These are phyloP conservation scores for Eulemur rufifrons DNA, from an alignment of 2,113 vertebrate genomes.

Conservation along the genomic window DNA sequence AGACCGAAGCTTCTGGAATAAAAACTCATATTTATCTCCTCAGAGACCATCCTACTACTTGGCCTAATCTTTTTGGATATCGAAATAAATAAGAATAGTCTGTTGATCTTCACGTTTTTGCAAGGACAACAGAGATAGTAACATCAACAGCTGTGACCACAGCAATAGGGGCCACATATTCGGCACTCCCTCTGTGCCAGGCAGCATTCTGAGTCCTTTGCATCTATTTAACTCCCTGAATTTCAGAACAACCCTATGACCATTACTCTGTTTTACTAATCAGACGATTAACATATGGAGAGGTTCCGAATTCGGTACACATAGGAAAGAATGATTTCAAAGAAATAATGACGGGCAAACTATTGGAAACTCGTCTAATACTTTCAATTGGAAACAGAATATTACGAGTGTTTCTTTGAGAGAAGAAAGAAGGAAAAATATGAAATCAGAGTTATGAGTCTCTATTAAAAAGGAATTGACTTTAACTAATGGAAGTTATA, in stretches of 20 bases:
- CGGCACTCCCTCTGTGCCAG: not conserved
- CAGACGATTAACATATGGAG: not conserved
- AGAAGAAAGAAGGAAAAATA: not conserved
- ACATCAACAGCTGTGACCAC: not conserved
- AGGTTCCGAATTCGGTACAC: not conserved
- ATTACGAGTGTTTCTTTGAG: not conserved
- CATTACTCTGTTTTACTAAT: not conserved
- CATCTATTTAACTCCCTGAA: not conserved
- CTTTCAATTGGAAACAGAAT: not conserved
- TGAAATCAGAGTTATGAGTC: not conserved
- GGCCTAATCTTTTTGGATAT: not conserved
- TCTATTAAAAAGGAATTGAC: not conserved
- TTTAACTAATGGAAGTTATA: not conserved
- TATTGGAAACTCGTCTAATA: not conserved
- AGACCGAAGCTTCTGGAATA: slow-evolving; percentile 7
- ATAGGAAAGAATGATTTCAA: not conserved
- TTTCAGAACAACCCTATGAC: not conserved
- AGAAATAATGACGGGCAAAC: not conserved
- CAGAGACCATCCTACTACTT: not conserved
- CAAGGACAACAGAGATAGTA: not conserved
- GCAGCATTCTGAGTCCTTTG: not conserved
- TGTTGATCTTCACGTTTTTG: not conserved
- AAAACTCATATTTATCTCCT: not conserved
- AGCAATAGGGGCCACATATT: accelerated
- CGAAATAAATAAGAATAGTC: not conserved